A percentile compares a stretch with the other conserved stretches of the same genome.
These are phyloP conservation scores for Palaemon carinicauda DNA, from an alignment of 1,140 invertebrate genomes.

Conservation along the genomic window DNA sequence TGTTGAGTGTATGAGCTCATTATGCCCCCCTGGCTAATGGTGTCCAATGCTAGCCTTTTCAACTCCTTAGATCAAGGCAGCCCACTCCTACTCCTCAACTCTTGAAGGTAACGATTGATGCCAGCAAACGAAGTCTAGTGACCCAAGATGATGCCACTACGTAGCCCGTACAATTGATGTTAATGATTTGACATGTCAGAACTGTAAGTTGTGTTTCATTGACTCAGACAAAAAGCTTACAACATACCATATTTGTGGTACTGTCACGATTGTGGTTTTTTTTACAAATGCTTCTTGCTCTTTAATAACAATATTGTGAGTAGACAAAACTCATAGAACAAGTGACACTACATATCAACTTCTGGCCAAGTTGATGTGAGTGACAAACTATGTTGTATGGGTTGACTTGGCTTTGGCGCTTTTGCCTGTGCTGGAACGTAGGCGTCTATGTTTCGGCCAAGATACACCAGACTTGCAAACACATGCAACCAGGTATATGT, in stretches of 20 bases:
- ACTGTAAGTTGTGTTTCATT: no score
- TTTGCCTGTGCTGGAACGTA: not conserved
- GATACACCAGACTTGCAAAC: not conserved
- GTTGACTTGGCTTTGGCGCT: not conserved
- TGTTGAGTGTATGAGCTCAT: not conserved
- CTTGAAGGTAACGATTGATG: not conserved
- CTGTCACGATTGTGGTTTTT: not conserved
- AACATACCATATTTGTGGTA: no score
- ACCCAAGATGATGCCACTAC: not conserved
- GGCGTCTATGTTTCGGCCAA: not conserved
- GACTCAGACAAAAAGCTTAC: no score
- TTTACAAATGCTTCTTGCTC: not conserved
- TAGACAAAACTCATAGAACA: not conserved
- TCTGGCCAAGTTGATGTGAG: not conserved
- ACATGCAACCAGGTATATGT: not conserved
- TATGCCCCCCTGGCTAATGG: conserved; percentile 6
- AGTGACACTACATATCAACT: not conserved
- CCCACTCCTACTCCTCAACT: conserved; percentile 10
- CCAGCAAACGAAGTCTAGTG: not conserved
- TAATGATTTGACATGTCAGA: no score
- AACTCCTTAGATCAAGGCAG: conserved; percentile 8
- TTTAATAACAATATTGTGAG: not conserved
- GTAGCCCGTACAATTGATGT: no score
- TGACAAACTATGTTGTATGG: not conserved
- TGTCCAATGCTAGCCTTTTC: conserved; percentile 18